phyloP scores from a whole-genome alignment of 1,140 invertebrate species.

The Anthonomus grandis region DNA sequence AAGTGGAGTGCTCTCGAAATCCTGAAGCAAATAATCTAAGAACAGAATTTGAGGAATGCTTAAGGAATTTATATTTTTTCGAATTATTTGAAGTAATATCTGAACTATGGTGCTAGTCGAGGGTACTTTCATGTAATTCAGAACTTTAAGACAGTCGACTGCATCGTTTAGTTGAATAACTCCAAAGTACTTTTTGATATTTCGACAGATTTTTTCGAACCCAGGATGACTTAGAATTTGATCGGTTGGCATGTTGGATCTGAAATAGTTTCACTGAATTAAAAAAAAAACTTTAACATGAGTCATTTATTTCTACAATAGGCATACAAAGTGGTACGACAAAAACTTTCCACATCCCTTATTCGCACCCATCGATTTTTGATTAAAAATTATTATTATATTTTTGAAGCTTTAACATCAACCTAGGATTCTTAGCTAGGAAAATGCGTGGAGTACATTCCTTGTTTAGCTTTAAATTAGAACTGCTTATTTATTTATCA shows the following conservation, averaged over 20 bases:
- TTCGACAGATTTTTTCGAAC: slow-evolving; percentile 52
- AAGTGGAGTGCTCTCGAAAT: slow-evolving; percentile 52
- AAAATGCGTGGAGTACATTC: no score
- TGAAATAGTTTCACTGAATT: slow-evolving; percentile 28
- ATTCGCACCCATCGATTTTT: no score
- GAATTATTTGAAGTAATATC: slow-evolving; percentile 59
- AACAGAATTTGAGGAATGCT: slow-evolving; percentile 59
- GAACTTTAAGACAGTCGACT: slow-evolving; percentile 56
- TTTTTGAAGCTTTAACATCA: no score
- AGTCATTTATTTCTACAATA: no score
- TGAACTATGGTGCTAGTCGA: slow-evolving; percentile 56
- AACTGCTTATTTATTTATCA: no score
- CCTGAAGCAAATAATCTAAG: slow-evolving; percentile 55
- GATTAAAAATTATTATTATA: no score
- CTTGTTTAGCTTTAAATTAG: no score
- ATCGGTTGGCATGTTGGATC: slow-evolving; percentile 34
- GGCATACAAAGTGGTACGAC: no score
- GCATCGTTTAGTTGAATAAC: slow-evolving; percentile 53
- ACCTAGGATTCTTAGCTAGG: no score
- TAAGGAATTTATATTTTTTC: slow-evolving; percentile 58
- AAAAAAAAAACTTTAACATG: background rate
- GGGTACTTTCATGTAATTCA: slow-evolving; percentile 56
- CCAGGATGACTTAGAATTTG: slow-evolving; percentile 43
- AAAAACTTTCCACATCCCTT: background rate
- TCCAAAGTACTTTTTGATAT: slow-evolving; percentile 54